Evolutionary conservation across 2,113 vertebrate species (phyloP).

Genomic region (Cyphomyrus plagiostoma): DNA sequence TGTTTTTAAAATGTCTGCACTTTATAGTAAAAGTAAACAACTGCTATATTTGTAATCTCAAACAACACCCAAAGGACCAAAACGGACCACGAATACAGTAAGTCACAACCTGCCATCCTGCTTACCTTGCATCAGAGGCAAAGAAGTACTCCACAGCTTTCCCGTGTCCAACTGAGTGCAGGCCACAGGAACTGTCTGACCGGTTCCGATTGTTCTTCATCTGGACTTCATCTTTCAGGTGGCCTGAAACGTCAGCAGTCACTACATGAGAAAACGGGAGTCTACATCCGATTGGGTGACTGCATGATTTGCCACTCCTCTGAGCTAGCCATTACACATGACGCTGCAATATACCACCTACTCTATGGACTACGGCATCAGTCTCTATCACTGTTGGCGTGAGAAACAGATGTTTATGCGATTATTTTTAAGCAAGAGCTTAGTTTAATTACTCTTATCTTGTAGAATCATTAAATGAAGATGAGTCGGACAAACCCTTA

Average conservation of each 20-base stretch:
- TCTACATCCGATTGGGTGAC: not conserved
- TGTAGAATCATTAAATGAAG: not conserved
- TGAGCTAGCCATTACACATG: not conserved
- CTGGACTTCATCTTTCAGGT: conserved; percentile 42
- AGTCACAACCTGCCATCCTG: not conserved
- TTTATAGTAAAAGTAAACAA: not conserved
- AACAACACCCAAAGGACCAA: not conserved
- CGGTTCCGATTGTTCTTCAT: conserved; percentile 62
- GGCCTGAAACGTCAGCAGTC: conserved; percentile 37
- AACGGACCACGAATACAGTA: not conserved
- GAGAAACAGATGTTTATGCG: not conserved
- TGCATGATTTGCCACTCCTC: not conserved
- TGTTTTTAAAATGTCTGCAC: not conserved
- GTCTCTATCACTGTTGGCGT: not conserved
- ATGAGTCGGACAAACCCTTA: not conserved
- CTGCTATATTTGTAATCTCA: not conserved
- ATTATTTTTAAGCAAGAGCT: not conserved
- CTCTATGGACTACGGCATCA: not conserved
- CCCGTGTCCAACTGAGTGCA: conserved; percentile 70
- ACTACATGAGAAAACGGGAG: not conserved
- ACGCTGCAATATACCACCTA: not conserved
- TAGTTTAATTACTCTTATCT: not conserved
- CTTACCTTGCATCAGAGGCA: conserved; percentile 89
- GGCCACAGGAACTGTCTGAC: conserved; percentile 62
- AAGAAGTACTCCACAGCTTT: conserved; percentile 90